Evolutionary conservation across 1,140 invertebrate genomes (phyloP).

Genomic region (Bathynomus jamesi): DNA sequence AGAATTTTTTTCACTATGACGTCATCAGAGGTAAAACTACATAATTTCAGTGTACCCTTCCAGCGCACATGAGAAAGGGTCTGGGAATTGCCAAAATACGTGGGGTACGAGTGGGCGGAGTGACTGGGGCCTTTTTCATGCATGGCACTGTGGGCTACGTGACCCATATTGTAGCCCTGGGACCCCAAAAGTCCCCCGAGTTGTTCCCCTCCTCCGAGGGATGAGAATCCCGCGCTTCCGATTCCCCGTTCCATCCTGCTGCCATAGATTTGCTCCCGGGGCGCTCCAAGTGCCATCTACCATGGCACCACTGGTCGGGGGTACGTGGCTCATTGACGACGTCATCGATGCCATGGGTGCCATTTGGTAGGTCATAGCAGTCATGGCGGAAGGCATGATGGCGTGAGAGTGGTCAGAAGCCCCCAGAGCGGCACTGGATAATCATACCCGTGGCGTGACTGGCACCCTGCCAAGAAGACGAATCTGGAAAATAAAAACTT

Average conservation of each 20-base stretch:
- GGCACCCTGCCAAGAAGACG: slow-evolving; percentile 25
- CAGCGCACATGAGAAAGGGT: slow-evolving; percentile 29
- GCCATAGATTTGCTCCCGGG: slow-evolving; percentile 6
- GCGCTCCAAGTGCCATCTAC: slow-evolving; percentile 18
- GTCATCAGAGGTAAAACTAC: too few relatives aligned
- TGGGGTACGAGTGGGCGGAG: slow-evolving; percentile 21
- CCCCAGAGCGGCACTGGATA: slow-evolving; percentile 18
- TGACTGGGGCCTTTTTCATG: not conserved
- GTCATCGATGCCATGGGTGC: slow-evolving; percentile 9
- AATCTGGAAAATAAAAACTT: slow-evolving; percentile 10
- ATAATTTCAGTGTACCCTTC: slow-evolving; percentile 15
- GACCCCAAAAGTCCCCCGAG: slow-evolving; percentile 19
- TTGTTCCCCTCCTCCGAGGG: slow-evolving; percentile 20
- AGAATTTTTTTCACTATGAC: too few relatives aligned
- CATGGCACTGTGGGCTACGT: slow-evolving; percentile 1
- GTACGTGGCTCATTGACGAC: slow-evolving; percentile 17
- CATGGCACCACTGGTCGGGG: slow-evolving; percentile 2
- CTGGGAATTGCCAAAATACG: slow-evolving; percentile 34
- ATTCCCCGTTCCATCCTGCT: slow-evolving; percentile 19
- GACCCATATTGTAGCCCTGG: slow-evolving; percentile 30
- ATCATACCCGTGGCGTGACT: slow-evolving; percentile 28
- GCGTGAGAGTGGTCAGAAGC: slow-evolving; percentile 31
- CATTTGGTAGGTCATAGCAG: slow-evolving; percentile 32
- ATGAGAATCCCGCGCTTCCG: slow-evolving; percentile 22
- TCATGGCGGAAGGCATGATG: slow-evolving; percentile 32